Evolutionary conservation across 2,113 vertebrate species (phyloP).

Genomic region (Rhabdomys dilectus): DNA sequence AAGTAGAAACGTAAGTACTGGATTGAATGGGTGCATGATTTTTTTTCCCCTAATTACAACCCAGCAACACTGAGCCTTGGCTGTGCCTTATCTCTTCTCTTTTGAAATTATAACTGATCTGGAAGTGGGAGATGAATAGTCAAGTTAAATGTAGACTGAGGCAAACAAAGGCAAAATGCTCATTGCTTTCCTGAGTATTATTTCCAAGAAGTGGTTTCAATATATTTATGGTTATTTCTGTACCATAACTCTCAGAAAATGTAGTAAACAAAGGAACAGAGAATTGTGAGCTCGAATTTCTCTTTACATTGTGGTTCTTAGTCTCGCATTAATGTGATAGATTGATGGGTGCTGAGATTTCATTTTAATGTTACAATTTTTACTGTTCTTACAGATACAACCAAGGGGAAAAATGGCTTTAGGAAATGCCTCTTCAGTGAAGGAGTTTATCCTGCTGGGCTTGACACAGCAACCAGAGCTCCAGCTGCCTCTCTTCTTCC

Average conservation of each 20-base stretch:
- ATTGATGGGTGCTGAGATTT: not conserved
- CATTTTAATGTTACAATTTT: not conserved
- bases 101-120: not conserved
- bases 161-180: not conserved
- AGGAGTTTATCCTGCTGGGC: conserved; percentile 56
- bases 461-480: conserved; percentile 43
- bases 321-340: not conserved
- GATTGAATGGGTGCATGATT: not conserved
- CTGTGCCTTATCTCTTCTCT: not conserved
- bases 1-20: not conserved
- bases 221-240: not conserved
- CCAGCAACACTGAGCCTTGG: not conserved
- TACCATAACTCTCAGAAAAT: not conserved
- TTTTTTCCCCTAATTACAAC: too few species aligned
- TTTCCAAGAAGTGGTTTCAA: not conserved
- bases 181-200: not conserved
- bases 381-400: not conserved
- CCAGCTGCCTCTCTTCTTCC: not conserved
- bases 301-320: not conserved
- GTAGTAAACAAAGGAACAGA: not conserved
- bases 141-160: not conserved
- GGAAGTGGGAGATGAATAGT: not conserved
- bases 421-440: not conserved
- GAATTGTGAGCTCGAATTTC: not conserved
- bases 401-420: not conserved